Base-by-base conservation (phyloP, 2,888 invertebrate genomes). In the Nudaria mundana region DNA sequence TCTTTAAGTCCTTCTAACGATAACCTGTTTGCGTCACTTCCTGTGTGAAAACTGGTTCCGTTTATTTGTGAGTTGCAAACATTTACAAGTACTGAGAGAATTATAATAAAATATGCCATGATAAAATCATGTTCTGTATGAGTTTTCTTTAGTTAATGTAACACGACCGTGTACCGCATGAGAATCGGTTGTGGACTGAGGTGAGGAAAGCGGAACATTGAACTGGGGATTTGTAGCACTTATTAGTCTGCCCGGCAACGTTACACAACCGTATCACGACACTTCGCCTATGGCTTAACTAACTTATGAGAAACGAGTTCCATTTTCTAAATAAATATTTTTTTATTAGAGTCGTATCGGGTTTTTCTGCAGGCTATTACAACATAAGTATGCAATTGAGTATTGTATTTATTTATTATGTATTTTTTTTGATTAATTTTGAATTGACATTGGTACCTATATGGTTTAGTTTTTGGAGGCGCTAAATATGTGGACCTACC, bases 191-290 rank as follows among this genome's bases (percentile, higher is more conserved):
- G 76, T 74, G 75, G 74, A 73, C 62, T 52, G 55, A 48, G 38
- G 40, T 4, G 32, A 41, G 44, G 54, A 66, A 65, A 58, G 64
- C 44, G 64, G 71, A 69, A 63, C 73, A 66, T 66, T 73, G 74
- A 58, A 66, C 67, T 68, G 74, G 67, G 87, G 86, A 87, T 87
- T 87, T 86, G 81, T 83, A 77, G 87, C 87, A 87, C 87, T 87
- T 88, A 77, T 74, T 61, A 72, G 87, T 86, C 87, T 87, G 86
- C 87, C 78, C 76, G 69, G 56, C 76, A 65, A 71, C 71, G 75
- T 77, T 71, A 71, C 68, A 79, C 77, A 81, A 77, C 77, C 73
- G 79, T 82, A 80, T 81, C 79, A 78, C 70, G 71, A 63, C 60
- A 69, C 62, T 75, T 63, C 66, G 66, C 52, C 44, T 56, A 55